Percentiles rank a stretch among this genome's conserved stretches.
phyloP scores from a whole-genome alignment of 2,113 vertebrate genomes.

The Pollimyrus isidori region DNA sequence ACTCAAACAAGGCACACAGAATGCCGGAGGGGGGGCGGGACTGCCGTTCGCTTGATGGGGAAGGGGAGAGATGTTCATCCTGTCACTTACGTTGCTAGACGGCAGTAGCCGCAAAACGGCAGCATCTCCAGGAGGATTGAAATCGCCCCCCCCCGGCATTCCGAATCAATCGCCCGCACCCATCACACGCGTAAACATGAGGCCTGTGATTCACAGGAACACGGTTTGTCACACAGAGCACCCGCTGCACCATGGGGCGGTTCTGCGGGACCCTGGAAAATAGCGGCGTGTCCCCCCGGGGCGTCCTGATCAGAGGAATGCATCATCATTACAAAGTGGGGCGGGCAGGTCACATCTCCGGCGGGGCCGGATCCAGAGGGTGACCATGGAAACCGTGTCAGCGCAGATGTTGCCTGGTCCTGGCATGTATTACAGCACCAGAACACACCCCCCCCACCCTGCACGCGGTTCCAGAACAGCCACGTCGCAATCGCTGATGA shows the following conservation, averaged over 20 bases:
- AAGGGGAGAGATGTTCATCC: not conserved
- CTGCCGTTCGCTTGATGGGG: no score
- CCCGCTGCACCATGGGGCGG: not conserved
- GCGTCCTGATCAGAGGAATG: not conserved
- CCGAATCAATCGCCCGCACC: not conserved
- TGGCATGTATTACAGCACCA: no score
- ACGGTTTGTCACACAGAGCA: not conserved
- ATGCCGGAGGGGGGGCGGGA: not conserved
- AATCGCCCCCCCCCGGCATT: not conserved
- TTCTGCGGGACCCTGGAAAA: not conserved
- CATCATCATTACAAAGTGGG: not conserved
- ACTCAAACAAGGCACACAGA: not conserved
- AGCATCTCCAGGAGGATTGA: not conserved
- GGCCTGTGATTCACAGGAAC: not conserved
- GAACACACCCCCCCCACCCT: not conserved
- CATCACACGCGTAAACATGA: not conserved
- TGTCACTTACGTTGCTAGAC: not conserved
- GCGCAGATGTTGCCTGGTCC: not conserved
- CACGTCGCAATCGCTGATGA: not conserved
- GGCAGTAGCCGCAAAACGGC: no score
- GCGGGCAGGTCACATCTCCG: not conserved
- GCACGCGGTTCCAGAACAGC: not conserved
- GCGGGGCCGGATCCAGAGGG: not conserved
- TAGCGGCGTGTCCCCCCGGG: not conserved
- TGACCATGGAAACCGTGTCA: conserved; percentile 26